Evolutionary conservation across 2,888 invertebrate species (phyloP).

Genomic region (Petrophora chlorosata): DNA sequence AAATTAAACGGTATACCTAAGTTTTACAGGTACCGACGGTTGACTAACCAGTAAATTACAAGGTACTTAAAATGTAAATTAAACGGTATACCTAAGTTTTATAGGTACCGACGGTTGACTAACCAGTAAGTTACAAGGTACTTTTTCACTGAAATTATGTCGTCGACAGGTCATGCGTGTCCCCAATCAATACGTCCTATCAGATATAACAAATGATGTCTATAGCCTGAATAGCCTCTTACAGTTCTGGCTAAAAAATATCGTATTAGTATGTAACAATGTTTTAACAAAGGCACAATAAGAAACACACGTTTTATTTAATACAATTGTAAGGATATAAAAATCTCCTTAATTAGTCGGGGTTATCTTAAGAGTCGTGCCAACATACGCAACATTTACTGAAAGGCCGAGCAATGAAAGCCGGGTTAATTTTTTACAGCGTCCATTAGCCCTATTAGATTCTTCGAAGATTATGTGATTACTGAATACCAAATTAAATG

Average conservation of each 20-base stretch:
- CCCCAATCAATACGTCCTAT: neutral
- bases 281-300: too few relatives aligned
- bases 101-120: neutral
- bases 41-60: too few relatives aligned
- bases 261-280: too few relatives aligned
- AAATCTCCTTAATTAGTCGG: too few relatives aligned
- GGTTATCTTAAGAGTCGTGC: neutral
- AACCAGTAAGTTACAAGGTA: neutral
- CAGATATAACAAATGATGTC: neutral
- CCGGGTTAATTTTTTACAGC: slow-evolving; percentile 22
- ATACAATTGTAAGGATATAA: too few relatives aligned
- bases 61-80: too few relatives aligned
- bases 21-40: too few relatives aligned
- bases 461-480: slow-evolving; percentile 11
- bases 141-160: neutral
- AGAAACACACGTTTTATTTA: too few relatives aligned
- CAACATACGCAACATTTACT: slow-evolving; percentile 19
- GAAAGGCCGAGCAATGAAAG: slow-evolving; percentile 15
- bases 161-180: neutral
- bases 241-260: too few relatives aligned
- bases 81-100: too few relatives aligned
- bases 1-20: too few relatives aligned
- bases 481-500: slow-evolving; percentile 14
- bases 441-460: slow-evolving; percentile 23
- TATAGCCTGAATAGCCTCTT: neutral